Base-by-base conservation (phyloP, 2,113 vertebrate species). In the Actenoides hombroni region DNA sequence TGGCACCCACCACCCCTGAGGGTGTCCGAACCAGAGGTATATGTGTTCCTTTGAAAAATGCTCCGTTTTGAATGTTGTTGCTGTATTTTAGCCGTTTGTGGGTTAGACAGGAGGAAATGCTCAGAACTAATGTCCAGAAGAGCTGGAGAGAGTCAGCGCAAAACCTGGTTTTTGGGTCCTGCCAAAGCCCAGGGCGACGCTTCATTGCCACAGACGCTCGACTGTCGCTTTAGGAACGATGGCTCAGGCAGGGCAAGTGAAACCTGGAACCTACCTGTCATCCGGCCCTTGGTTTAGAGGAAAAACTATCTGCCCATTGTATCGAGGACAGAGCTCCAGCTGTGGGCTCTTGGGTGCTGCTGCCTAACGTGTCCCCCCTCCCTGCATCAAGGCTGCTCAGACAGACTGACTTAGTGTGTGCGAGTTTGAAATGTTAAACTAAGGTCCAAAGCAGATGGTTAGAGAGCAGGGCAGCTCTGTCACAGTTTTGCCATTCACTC, bases 51-150 rank as follows among this genome's bases (percentile, higher is more conserved):
- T 29, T 46, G 56, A 54, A 39, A 91, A 82, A 81, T 1, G 19
- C 57, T 44, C 59, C 14, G 5, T 1, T 64, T 63, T 28, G 31
- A 39, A 53, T 29, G 5, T 44, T 33, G 16, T 0, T 35, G 53
- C 17, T n/a, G 16, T 16, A 6, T 13, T n/a, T 49, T 10, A n/a
- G 46, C 26, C 28, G 54, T n/a, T 10, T 0, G 0, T n/a, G 28
- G 29, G 13, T 85, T n/a, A 69, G 35, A 13, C 23, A 24, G 40
- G 51, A 76, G n/a, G 37, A 56, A n/a, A 54, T 4, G 26, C 20
- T 79, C 60, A 67, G 57, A 37, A 39, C 35, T 39, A 53, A 16
- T 3, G 42, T 10, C 25, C 39, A 23, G 29, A 37, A 53, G 33
- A 28, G 40, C 0, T 61, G 31, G 20, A 63, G 16, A 26, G 26